Base-by-base conservation (phyloP, 2,113 vertebrate species). In the Nesogale talazaci region DNA sequence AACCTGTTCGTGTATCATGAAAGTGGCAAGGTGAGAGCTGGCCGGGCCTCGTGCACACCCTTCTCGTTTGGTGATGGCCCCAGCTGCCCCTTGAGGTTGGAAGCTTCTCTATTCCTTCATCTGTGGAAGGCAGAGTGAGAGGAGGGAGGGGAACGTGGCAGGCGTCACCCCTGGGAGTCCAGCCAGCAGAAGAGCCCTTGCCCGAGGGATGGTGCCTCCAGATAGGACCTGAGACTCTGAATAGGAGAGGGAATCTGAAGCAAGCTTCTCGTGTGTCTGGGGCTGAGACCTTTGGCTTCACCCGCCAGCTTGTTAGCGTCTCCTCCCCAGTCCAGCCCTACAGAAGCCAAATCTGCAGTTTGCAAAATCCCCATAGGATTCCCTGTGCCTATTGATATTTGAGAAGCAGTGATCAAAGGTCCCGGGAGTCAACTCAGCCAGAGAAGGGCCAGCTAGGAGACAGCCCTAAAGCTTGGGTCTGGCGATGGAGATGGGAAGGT, bases 1-100 rank as follows among this genome's bases (percentile, higher is more conserved):
- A 99, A 98, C 96, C 97, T 99, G 36, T 99, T 98, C 57, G 98
- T 99, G 70, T 99, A 99, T 77, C 99, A 99, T 0, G 98, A 99
- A 74, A 98, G 25, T 20, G 97, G 98, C 91, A 98, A 99, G 98
- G 99, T 99, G 80, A 97, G 83, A 92, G 20, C 17, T 36, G 42
- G 42, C 20, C 46, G 79, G 1, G 63, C 56, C 12, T 8, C 16
- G 25, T 1, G 10, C 6, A 31, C 79, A 9, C 40, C n/a, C 40
- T 12, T 22, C 2, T 67, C 34, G 3, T 17, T 75, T 17, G 1
- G 3, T 17, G 10, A 31, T 14, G 14, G 9, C 9, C 65, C 9
- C 34, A 3, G 36, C 29, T 5, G 61, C 36, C 20, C 19, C 36
- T 69, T 17, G 36, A 70, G 40, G 31, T 8, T 17, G 9, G 20